Base-by-base conservation (phyloP, 2,888 invertebrate genomes). In the Nemapogon koenigi region DNA sequence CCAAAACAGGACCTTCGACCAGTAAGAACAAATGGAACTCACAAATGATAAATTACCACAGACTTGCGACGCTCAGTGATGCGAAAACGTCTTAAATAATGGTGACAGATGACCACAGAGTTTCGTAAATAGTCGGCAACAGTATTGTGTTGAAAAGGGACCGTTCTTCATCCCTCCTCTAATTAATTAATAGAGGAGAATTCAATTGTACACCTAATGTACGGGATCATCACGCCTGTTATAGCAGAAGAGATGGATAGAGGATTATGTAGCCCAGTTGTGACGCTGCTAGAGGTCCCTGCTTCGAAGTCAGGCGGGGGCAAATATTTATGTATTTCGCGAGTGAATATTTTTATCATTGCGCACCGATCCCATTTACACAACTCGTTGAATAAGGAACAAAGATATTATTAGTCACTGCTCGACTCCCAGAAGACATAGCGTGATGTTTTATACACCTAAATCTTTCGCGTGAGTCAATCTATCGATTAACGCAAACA, bases 141-240 rank as follows among this genome's bases (percentile, higher is more conserved):
- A 30, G 26, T 32, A 36, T 40, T 38, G 36, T 39, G 38, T 35
- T 16, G 39, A 40, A 38, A 31, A 32, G 39, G 31, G 31, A 40
- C 42, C 41, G 40, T 45, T 40, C 31, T 27, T 43, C 41, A 48
- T 45, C 41, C 39, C 36, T 37, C 26, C 33, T 42, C 40, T 45
- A 43, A 45, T 49, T 49, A 47, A 49, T 49, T 42, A 45, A 42
- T 39, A 41, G 36, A 33, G 16, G 35, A 35, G 29, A n/a, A 40
- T 37, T 27, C 28, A 37, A 40, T 40, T 40, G 40, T 40, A 27
- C 28, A 4, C 4, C 22, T 22, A 22, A 22, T 10, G 22, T 7
- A 6, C 22, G 22, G 22, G 22, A 22, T 22, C 22, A 10, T 10
- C 7, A 22, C 22, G 22, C 7, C 22, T 6, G 22, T 10, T 6